Base-by-base conservation (phyloP, 2,888 invertebrate species). In the Stictocephala bisonia region DNA sequence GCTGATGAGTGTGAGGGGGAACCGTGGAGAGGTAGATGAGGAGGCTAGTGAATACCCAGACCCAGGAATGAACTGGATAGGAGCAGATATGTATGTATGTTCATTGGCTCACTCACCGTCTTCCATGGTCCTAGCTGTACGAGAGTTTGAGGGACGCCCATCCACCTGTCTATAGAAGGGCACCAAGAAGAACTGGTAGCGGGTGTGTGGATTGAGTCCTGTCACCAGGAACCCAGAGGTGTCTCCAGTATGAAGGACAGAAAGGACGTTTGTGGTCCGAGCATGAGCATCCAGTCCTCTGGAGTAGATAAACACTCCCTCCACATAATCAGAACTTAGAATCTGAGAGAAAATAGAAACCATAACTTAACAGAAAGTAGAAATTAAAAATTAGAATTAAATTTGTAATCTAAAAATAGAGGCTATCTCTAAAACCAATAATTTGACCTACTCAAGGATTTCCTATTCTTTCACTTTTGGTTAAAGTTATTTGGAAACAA, bases 181-280 rank as follows among this genome's bases (percentile, higher is more conserved):
- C 81, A 95, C 90, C 79, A 97, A 89, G 86, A 96, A 95, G 85
- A 97, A 94, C 86, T 96, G 93, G 85, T 97, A 97, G 83, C 91
- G 90, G 78, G 94, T 91, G 86, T 91, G 95, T 84, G 95, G 94
- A 80, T 89, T 86, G 82, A 97, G 88, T 80, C 91, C 92, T 75
- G 91, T 90, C 81, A 93, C 90, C 82, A 92, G 91, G 84, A 92
- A 93, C 77, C 91, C 91, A 29, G 92, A 91, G 79, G 91, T 90
- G 74, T 91, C 91, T 79, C 92, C 93, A 77, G 92, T 91, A 85
- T 93, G 92, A 77, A 93, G 86, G 82, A 93, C 91, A 79, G 93
- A 93, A 83, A 92, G 86, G 88, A 93, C 91, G 82, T 91, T 90
- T 84, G 93, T 93, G 79, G 88, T 87, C 44, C 84, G 86, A 22